phyloP scores from a whole-genome alignment of 2,113 vertebrate genomes.

The Typhlomys cinereus region DNA sequence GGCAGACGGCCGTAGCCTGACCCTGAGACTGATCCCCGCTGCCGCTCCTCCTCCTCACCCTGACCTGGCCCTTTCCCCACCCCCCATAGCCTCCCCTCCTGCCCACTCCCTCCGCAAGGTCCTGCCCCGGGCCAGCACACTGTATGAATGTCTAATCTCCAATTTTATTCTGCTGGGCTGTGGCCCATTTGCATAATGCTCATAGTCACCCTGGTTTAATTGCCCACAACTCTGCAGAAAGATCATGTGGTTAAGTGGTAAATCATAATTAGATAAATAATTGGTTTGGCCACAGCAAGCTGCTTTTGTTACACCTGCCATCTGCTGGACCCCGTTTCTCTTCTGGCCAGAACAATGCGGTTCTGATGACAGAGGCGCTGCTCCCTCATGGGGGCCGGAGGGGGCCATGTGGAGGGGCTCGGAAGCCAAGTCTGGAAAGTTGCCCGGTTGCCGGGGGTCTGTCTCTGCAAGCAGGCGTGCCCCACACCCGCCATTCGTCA shows the following conservation, averaged over 20 bases:
- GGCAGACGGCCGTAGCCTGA: background rate
- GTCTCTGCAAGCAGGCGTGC: constrained; percentile 55
- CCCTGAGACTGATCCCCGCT: background rate
- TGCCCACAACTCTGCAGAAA: constrained; percentile 92
- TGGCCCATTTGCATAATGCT: constrained; percentile 93
- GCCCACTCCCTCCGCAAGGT: constrained; percentile 18
- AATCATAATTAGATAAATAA: constrained; percentile 99
- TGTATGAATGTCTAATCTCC: constrained; percentile 88
- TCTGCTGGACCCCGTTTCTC: constrained; percentile 90
- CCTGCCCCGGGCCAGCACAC: constrained; percentile 79
- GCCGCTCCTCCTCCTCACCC: background rate
- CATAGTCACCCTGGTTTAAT: constrained; percentile 94
- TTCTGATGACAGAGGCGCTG: constrained; percentile 79
- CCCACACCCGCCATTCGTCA: constrained; percentile 74
- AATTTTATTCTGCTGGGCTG: constrained; percentile 89
- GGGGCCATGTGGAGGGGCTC: background rate
- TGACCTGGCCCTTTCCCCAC: background rate
- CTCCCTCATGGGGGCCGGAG: constrained; percentile 32
- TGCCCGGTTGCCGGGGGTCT: constrained; percentile 65
- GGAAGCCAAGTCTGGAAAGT: constrained; percentile 71
- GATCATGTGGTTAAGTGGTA: constrained; percentile 97
- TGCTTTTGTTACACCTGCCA: constrained; percentile 94
- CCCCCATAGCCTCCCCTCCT: background rate
- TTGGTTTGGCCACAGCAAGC: constrained; percentile 97
- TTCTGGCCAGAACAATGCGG: constrained; percentile 85